Evolutionary conservation across 2,888 invertebrate species (phyloP).

Genomic region (Hypercompe scribonia): DNA sequence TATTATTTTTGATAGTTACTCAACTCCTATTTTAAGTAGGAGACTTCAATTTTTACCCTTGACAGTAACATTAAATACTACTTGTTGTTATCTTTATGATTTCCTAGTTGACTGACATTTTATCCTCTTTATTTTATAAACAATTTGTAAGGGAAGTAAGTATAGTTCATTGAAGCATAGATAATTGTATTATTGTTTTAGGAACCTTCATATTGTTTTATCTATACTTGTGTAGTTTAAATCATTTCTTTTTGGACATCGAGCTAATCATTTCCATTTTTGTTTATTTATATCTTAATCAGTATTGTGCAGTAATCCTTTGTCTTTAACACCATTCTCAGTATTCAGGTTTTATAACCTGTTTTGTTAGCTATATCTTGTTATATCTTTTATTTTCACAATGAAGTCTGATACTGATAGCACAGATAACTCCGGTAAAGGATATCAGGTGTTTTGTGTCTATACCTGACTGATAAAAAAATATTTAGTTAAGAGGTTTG

Average conservation of each 20-base stretch:
- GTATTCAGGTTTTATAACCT: conserved; percentile 5
- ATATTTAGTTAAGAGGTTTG: background rate
- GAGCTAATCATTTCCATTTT: background rate
- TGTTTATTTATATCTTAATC: background rate
- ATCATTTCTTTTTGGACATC: background rate
- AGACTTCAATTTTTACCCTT: conserved; percentile 33
- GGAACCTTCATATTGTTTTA: conserved; percentile 11
- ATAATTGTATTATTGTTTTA: conserved; percentile 23
- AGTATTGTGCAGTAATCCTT: background rate
- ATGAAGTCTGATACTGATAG: background rate
- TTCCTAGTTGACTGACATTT: conserved; percentile 67
- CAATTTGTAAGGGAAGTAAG: conserved; percentile 19
- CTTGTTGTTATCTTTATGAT: conserved; percentile 54
- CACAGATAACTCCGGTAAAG: background rate
- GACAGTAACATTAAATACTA: conserved; percentile 29
- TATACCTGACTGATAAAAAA: background rate
- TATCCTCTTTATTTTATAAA: conserved; percentile 41
- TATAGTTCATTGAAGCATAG: background rate
- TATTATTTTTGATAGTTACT: conserved; percentile 16
- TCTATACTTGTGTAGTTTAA: background rate
- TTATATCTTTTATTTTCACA: background rate
- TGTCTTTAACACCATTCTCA: background rate
- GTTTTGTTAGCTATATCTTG: background rate
- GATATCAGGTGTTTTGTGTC: background rate
- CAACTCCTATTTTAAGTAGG: too few relatives aligned